Percentiles rank a stretch among this genome's conserved stretches.
phyloP scores from a whole-genome alignment of 2,888 invertebrate species.

The Cephus nigrinus region DNA sequence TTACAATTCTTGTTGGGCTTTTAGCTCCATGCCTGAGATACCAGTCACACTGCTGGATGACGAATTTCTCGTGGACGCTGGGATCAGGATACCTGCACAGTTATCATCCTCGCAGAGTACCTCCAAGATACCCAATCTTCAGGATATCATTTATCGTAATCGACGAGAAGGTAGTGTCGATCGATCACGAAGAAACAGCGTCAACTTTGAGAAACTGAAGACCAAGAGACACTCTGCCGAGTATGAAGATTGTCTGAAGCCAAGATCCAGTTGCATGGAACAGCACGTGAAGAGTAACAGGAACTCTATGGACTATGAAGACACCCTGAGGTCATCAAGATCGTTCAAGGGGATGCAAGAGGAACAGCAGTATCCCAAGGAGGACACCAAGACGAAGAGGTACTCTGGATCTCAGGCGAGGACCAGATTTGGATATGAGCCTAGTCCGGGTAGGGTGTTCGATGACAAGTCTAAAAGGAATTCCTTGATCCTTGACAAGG shows the following conservation, averaged over 20 bases:
- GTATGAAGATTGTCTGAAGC: constrained; percentile 52
- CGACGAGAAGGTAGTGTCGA: constrained; percentile 40
- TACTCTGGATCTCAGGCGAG: constrained; percentile 37
- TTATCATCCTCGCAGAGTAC: constrained; percentile 51
- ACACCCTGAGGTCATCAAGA: constrained; percentile 35
- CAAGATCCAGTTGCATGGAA: constrained; percentile 37
- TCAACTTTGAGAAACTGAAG: constrained; percentile 42
- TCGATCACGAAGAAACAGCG: constrained; percentile 33
- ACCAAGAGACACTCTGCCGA: constrained; percentile 47
- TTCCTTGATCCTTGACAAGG: constrained; percentile 46
- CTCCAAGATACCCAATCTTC: constrained; percentile 58
- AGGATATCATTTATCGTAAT: constrained; percentile 52
- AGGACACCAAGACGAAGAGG: constrained; percentile 37
- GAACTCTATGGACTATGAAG: constrained; percentile 52
- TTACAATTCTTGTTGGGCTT: constrained; percentile 62
- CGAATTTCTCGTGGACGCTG: constrained; percentile 62
- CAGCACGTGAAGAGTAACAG: constrained; percentile 30
- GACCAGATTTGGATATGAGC: constrained; percentile 23
- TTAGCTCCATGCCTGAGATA: constrained; percentile 62
- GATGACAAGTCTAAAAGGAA: constrained; percentile 48
- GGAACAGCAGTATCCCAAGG: constrained; percentile 12
- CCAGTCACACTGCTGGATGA: constrained; percentile 59
- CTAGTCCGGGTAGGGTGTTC: constrained; percentile 25
- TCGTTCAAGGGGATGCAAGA: constrained; percentile 10
- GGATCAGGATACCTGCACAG: constrained; percentile 59